Base-by-base conservation (phyloP, 1,140 invertebrate species). In the Lamellibrachia luymesi region DNA sequence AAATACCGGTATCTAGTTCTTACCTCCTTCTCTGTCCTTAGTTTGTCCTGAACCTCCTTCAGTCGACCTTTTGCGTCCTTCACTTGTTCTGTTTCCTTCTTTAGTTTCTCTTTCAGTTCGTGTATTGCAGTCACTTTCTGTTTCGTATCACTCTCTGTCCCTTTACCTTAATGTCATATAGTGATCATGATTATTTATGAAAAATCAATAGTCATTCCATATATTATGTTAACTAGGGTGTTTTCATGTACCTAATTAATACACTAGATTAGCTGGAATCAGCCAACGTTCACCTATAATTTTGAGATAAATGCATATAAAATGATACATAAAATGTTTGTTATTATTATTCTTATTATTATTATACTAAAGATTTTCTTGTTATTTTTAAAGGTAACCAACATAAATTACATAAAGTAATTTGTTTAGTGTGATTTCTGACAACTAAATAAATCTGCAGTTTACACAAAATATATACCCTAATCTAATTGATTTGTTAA, bases 31-130 rank as follows among this genome's bases (percentile, higher is more conserved):
- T 95, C 95, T 80, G 94, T 64, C 64, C 94, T 94, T 92, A 95
- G 95, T 93, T 94, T 95, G n/a, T 95, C 95, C 80, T 95, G 94
- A 2, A 95, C 91, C 51, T 94, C 95, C 22, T 94, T 93, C 22
- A 96, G 93, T 49, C 94, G 93, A 90, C 94, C 94, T 93, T 95
- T 96, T 13, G 95, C 52, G 25, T 94, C 91, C 92, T 95, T 95
- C 52, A 96, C 91, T 7, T 64, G 92, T 49, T 96, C 95, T 2
- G 94, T 95, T 93, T 96, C 95, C 92, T 93, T 92, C 91, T 95
- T 95, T 92, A 95, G 94, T 92, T 94, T 93, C 91, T 95, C 95
- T 93, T 96, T 96, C 93, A 96, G 93, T 51, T 95, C 95, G 92
- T 95, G 95, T 50, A 96, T 95, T 51, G 95, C 94, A 13, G 94